Percentiles rank a stretch among this genome's conserved stretches.
These are phyloP conservation scores for Junco hyemalis DNA, from an alignment of 2,113 vertebrate species.

Conservation along the genomic window DNA sequence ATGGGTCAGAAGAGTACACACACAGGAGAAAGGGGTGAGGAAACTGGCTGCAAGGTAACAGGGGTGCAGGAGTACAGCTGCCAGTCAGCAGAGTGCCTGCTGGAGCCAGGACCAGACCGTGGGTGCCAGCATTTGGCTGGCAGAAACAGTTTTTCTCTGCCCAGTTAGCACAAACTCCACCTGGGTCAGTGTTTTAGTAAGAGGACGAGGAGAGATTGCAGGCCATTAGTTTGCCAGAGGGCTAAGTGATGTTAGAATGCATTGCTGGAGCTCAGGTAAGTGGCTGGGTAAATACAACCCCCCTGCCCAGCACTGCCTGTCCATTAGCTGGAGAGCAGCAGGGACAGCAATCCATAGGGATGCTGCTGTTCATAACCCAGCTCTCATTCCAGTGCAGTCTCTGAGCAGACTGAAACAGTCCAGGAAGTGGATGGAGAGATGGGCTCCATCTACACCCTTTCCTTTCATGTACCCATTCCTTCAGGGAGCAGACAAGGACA, in stretches of 20 bases:
- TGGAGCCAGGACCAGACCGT: not conserved
- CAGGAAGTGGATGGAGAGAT: not conserved
- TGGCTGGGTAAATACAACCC: not conserved
- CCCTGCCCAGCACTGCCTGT: not conserved
- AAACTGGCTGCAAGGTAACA: not conserved
- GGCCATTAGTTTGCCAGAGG: not conserved
- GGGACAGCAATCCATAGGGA: fast-evolving
- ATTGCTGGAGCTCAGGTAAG: not conserved
- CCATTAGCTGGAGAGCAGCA: not conserved
- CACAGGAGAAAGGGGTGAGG: not conserved
- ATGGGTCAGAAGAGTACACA: not conserved
- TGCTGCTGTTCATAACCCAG: not conserved
- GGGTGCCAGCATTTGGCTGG: not conserved
- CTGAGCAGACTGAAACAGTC: not conserved
- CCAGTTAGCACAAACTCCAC: not conserved
- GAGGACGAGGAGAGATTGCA: not conserved
- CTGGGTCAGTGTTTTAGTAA: not conserved
- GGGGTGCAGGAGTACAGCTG: not conserved
- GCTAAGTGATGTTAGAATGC: not conserved
- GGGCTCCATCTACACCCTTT: not conserved
- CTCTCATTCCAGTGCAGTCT: not conserved
- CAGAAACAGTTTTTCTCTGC: not conserved
- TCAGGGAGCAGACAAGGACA: not conserved
- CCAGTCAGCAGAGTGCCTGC: not conserved
- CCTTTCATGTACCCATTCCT: not conserved